Percentiles rank a stretch among this genome's conserved stretches.
Evolutionary conservation across 2,888 invertebrate species (phyloP).

Genomic region (Perithous albicinctus): DNA sequence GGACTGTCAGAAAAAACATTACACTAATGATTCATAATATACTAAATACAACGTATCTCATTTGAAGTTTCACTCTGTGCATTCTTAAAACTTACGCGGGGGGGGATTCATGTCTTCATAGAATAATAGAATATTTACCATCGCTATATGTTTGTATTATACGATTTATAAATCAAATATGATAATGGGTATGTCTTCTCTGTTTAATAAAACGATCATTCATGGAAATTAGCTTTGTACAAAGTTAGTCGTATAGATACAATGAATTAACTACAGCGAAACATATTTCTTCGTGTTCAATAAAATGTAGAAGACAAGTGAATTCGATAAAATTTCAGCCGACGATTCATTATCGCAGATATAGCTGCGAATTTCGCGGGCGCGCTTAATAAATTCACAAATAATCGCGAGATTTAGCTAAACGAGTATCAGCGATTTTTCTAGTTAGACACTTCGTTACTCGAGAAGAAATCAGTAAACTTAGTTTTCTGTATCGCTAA

Average conservation of each 20-base stretch:
- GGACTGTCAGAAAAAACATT: slow-evolving; percentile 78
- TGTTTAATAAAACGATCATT: slow-evolving; percentile 56
- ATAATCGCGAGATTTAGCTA: slow-evolving; percentile 36
- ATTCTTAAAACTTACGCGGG: slow-evolving; percentile 42
- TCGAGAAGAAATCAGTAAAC: slow-evolving; percentile 22
- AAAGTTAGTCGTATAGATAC: slow-evolving; percentile 63
- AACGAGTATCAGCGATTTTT: background rate
- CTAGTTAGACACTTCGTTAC: slow-evolving; percentile 13
- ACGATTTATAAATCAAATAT: background rate
- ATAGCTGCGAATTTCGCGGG: background rate
- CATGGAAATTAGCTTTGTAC: slow-evolving; percentile 69
- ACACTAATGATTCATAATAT: slow-evolving; percentile 73
- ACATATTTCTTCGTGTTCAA: slow-evolving; percentile 3
- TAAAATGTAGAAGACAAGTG: slow-evolving; percentile 3
- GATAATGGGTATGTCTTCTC: slow-evolving; percentile 24
- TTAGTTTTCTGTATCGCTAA: slow-evolving; percentile 27
- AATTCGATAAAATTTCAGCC: slow-evolving; percentile 16
- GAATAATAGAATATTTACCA: slow-evolving; percentile 44
- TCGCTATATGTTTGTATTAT: slow-evolving; percentile 30
- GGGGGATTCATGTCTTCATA: slow-evolving; percentile 43
- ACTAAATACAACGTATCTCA: slow-evolving; percentile 62
- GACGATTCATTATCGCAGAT: slow-evolving; percentile 13
- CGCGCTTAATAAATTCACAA: slow-evolving; percentile 33
- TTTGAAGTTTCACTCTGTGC: slow-evolving; percentile 58
- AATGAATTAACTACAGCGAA: slow-evolving; percentile 53